phyloP scores from a whole-genome alignment of 2,113 vertebrate species.

The Heterotis niloticus region DNA sequence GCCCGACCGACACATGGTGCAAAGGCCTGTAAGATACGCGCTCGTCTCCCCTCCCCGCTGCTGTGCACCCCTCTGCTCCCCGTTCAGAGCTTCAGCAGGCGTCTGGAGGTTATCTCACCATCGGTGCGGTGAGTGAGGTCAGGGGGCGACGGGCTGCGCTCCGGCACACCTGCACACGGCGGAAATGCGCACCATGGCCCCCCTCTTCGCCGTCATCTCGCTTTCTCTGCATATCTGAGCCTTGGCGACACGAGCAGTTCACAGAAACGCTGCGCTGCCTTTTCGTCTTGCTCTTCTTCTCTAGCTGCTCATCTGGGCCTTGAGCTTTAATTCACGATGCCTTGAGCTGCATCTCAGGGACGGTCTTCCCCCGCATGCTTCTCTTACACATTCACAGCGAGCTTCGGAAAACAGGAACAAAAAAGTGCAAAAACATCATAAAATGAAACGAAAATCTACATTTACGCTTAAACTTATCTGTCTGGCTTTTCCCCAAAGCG shows the following conservation, averaged over 20 bases:
- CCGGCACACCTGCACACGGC: slow-evolving; percentile 7
- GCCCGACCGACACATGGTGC: neutral
- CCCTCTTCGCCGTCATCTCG: neutral
- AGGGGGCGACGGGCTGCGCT: slow-evolving; percentile 7
- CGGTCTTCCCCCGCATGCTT: too few relatives aligned
- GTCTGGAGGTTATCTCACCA: neutral
- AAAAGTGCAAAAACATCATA: too few relatives aligned
- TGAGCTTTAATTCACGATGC: neutral
- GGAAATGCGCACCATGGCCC: neutral
- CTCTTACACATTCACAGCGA: too few relatives aligned
- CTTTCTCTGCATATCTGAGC: neutral
- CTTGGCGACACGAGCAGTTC: neutral
- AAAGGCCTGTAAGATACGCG: neutral
- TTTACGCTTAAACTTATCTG: too few relatives aligned
- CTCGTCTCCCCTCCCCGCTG: too few relatives aligned
- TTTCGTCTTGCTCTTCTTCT: neutral
- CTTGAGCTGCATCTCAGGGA: neutral
- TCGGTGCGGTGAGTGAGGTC: slow-evolving; percentile 17
- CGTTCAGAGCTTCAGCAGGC: neutral
- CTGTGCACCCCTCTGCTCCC: neutral
- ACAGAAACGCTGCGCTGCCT: neutral
- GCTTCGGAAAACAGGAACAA: too few relatives aligned
- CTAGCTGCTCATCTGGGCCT: neutral
- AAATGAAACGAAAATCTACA: too few relatives aligned
- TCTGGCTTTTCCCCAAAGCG: too few relatives aligned